Percentiles rank a stretch among this genome's conserved stretches.
Evolutionary conservation across 2,888 invertebrate species (phyloP).

Genomic region (Atethmia centrago): DNA sequence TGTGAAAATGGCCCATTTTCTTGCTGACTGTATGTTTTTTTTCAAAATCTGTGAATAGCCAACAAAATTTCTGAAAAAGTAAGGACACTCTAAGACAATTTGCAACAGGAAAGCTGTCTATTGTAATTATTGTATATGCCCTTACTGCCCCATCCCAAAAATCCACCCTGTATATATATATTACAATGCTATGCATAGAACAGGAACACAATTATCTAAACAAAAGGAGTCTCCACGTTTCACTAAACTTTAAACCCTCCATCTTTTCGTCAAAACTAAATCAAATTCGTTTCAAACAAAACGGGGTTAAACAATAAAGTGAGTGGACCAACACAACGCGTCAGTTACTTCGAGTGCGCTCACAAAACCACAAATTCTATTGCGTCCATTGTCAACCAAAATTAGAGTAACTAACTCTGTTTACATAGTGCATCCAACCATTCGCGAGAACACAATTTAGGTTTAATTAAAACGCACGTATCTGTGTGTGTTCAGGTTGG

Average conservation of each 20-base stretch:
- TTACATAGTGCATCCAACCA: conserved; percentile 43
- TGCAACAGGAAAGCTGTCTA: no score
- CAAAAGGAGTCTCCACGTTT: neutral
- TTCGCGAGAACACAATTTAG: conserved; percentile 62
- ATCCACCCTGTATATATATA: no score
- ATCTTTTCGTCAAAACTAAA: conserved; percentile 2
- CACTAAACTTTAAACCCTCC: neutral
- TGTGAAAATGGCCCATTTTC: no score
- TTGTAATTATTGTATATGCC: no score
- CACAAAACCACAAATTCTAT: conserved; percentile 57
- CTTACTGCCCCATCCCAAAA: no score
- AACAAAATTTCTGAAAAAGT: no score
- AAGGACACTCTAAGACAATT: no score
- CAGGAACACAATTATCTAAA: neutral
- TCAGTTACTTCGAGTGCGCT: conserved; percentile 31
- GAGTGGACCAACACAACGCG: conserved; percentile 14
- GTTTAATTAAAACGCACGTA: conserved; percentile 69
- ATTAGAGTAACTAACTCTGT: conserved; percentile 51
- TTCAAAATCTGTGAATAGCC: no score
- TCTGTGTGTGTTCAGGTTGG: conserved; percentile 59
- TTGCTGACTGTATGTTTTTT: no score
- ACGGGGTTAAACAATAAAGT: conserved; percentile 27
- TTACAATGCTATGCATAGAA: neutral
- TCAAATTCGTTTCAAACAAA: conserved; percentile 29
- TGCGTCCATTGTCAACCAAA: conserved; percentile 41